Conservation (phyloP, 2,113 vertebrate genomes). For the Arothron firmamentum region DNA sequence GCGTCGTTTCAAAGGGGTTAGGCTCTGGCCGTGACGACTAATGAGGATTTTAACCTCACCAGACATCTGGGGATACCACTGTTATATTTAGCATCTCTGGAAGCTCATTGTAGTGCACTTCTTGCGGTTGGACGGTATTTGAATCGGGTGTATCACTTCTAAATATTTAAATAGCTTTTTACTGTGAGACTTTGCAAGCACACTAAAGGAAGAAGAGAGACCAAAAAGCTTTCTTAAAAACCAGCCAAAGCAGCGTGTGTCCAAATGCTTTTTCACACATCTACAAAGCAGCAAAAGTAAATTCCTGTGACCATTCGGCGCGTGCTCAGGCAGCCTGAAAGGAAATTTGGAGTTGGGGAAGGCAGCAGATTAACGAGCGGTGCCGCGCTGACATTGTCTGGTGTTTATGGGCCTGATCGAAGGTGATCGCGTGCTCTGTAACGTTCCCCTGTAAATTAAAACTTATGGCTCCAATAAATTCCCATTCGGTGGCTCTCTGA, state of each 20-base stretch:
- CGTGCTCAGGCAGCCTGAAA: too few species aligned
- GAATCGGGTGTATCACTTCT: not conserved
- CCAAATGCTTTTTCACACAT: too few species aligned
- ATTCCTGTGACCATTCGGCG: too few species aligned
- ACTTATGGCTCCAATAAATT: conserved; percentile 63
- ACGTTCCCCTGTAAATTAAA: conserved; percentile 64
- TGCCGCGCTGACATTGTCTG: conserved; percentile 35
- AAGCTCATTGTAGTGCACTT: not conserved
- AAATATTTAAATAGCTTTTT: not conserved
- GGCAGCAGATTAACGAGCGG: conserved; percentile 41
- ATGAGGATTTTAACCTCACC: conserved; percentile 70
- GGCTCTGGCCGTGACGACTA: conserved; percentile 58
- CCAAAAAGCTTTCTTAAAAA: too few species aligned
- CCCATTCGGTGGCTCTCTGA: conserved; percentile 36
- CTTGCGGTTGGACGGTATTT: not conserved
- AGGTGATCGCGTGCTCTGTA: conserved; percentile 62
- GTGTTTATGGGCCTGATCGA: conserved; percentile 61
- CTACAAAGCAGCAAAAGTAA: too few species aligned
- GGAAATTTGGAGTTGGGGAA: conserved; percentile 32
- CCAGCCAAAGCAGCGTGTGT: too few species aligned
- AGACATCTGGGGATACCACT: conserved; percentile 45
- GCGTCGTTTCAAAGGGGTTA: conserved; percentile 71
- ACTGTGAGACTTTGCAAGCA: too few species aligned
- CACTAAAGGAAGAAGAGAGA: too few species aligned
- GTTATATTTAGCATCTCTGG: conserved; percentile 25